phyloP scores from a whole-genome alignment of 2,888 invertebrate genomes.

The Pseudococcus jackbeardsleyi region DNA sequence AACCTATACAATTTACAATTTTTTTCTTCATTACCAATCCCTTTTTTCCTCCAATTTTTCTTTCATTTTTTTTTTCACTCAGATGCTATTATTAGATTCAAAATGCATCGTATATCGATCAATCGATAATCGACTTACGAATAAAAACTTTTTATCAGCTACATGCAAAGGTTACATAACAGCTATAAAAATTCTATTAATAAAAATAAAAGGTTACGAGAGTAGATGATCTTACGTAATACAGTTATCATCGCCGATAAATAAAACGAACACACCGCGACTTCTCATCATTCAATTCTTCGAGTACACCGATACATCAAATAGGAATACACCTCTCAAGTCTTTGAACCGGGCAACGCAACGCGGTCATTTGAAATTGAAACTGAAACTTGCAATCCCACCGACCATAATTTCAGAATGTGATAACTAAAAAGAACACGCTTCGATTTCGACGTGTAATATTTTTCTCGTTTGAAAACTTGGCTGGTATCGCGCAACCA shows the following conservation, averaged over 20 bases:
- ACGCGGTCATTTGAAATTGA: background rate
- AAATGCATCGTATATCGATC: too few relatives aligned
- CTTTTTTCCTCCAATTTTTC: background rate
- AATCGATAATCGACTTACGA: too few relatives aligned
- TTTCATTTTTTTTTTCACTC: background rate
- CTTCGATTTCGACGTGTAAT: constrained; percentile 4
- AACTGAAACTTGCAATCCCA: background rate
- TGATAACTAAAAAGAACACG: background rate
- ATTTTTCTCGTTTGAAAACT: constrained; percentile 1
- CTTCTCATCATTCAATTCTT: background rate
- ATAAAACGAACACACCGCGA: background rate
- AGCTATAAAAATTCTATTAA: background rate
- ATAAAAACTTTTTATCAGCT: too few relatives aligned
- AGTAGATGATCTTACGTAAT: background rate
- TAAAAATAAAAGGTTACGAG: background rate
- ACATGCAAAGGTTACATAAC: too few relatives aligned
- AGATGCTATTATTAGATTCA: too few relatives aligned
- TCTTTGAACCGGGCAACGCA: background rate
- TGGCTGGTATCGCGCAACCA: background rate
- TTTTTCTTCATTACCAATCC: background rate
- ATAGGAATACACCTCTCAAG: background rate
- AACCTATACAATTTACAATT: background rate
- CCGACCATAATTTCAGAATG: background rate
- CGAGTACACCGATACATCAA: background rate
- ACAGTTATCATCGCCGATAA: background rate